Base-by-base conservation (phyloP, 2,888 invertebrate species). In the Clepsis dumicolana region DNA sequence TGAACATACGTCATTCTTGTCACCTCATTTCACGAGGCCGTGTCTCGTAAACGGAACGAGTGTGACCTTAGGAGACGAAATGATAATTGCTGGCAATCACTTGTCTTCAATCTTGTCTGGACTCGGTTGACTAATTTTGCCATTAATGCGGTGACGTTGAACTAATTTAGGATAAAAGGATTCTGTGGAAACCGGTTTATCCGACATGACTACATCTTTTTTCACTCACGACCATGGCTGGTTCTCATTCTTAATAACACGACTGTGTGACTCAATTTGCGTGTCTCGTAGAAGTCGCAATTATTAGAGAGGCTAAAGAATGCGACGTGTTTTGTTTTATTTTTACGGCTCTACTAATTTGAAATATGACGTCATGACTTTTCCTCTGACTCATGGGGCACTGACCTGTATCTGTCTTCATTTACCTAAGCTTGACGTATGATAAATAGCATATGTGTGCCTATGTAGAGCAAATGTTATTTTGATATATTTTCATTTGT, bases 31-130 rank as follows among this genome's bases (percentile, higher is more conserved):
- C 44, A 71, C 85, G 90, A 92, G 91, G 90, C 82, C 84, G 82
- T 81, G 80, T 82, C 80, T 79, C 78, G 81, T 78, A 84, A 87
- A 83, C 85, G 84, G 85, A 87, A 84, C 84, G 80, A 82, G 81
- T 83, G 82, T 87, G 91, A 92, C 92, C 91, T 91, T 90, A 85
- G 77, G 81, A 86, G 89, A 87, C 87, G 79, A 86, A 89, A 89
- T 81, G 82, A 86, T 88, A 90, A 91, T 90, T 91, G 84, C 81
- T 75, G 70, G 76, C 76, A 84, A 83, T 83, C 80, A 80, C 79
- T 77, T 71, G 75, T 75, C 75, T 73, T 74, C 72, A 76, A 77
- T 77, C 74, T 74, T 66, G 80, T 79, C 82, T 79, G 78, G 71
- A 72, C 70, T 72, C 75, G 72, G 77, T 77, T 78, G 67, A 67